These are phyloP conservation scores for Phocoena sinus DNA, from an alignment of 2,113 vertebrate genomes.

Conservation along the genomic window DNA sequence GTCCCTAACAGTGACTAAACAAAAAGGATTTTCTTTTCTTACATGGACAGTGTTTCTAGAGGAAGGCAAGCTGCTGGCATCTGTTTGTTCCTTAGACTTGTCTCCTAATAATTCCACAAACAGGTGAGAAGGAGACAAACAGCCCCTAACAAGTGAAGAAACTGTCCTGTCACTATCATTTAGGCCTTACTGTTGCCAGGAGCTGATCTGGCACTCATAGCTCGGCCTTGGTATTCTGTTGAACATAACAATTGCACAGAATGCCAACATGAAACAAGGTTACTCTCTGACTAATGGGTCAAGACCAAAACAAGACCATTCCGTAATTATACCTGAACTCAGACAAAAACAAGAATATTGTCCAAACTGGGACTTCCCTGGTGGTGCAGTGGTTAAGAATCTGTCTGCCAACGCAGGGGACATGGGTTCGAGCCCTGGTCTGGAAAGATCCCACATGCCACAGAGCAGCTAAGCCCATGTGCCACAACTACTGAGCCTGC, in stretches of 20 bases:
- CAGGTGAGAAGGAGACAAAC: background rate
- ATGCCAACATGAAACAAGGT: background rate
- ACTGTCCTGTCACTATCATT: background rate
- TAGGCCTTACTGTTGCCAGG: background rate
- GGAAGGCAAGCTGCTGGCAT: background rate
- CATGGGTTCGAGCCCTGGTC: too few relatives aligned
- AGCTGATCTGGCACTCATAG: background rate
- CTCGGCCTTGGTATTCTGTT: background rate
- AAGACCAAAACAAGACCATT: background rate
- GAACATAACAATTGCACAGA: background rate
- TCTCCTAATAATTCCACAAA: background rate
- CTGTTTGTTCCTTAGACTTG: background rate
- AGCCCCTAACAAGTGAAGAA: background rate
- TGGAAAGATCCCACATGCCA: too few relatives aligned
- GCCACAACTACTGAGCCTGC: too few relatives aligned
- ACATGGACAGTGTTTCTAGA: background rate
- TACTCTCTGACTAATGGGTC: background rate
- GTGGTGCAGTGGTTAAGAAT: too few relatives aligned
- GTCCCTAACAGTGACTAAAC: background rate
- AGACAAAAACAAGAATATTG: background rate
- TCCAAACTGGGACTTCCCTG: background rate
- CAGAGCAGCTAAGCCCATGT: too few relatives aligned
- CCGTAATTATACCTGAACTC: background rate
- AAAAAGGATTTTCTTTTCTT: background rate
- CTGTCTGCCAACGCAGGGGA: too few relatives aligned